Conservation (phyloP, 92 coral and sea anemone species). For the Epizoanthus ramosus region DNA sequence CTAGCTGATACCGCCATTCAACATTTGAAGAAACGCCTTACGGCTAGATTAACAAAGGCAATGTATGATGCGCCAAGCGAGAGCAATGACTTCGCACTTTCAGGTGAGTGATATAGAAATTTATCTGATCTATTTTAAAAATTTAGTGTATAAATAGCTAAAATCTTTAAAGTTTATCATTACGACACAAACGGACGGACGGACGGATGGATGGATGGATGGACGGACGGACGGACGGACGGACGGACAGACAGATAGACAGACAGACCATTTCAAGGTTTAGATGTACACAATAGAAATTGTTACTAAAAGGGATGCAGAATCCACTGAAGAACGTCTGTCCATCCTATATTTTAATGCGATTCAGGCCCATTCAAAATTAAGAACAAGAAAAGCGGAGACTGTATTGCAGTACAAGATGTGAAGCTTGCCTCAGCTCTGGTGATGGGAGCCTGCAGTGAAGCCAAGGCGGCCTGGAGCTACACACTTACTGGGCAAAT, state of each 20-base stretch:
- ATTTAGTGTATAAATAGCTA: too few relatives aligned
- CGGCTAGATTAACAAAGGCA: slow-evolving; percentile 64
- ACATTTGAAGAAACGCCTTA: slow-evolving; percentile 63
- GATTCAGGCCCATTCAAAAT: slow-evolving; percentile 26
- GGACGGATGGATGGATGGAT: too few relatives aligned
- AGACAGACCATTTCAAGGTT: too few relatives aligned
- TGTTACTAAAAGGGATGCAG: too few relatives aligned
- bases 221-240: too few relatives aligned
- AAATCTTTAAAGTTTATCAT: too few relatives aligned
- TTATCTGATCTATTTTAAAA: too few relatives aligned
- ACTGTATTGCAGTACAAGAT: slow-evolving; percentile 24
- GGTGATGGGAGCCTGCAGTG: slow-evolving; percentile 38
- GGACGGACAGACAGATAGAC: too few relatives aligned
- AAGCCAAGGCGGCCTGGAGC: slow-evolving; percentile 20
- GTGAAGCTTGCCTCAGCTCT: background rate
- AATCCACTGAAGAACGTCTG: too few relatives aligned
- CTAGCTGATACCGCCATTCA: slow-evolving; percentile 65
- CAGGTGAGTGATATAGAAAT: slow-evolving; percentile 45
- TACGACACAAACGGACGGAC: too few relatives aligned
- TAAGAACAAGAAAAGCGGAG: slow-evolving; percentile 45
- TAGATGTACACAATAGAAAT: too few relatives aligned
- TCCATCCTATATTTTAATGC: too few relatives aligned
- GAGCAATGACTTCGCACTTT: slow-evolving; percentile 67
- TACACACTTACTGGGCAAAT: slow-evolving; percentile 37
- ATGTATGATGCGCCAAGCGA: slow-evolving; percentile 73